Percentiles rank a stretch among this genome's conserved stretches.
phyloP scores from a whole-genome alignment of 2,113 vertebrate genomes.

The Phaethornis superciliosus region DNA sequence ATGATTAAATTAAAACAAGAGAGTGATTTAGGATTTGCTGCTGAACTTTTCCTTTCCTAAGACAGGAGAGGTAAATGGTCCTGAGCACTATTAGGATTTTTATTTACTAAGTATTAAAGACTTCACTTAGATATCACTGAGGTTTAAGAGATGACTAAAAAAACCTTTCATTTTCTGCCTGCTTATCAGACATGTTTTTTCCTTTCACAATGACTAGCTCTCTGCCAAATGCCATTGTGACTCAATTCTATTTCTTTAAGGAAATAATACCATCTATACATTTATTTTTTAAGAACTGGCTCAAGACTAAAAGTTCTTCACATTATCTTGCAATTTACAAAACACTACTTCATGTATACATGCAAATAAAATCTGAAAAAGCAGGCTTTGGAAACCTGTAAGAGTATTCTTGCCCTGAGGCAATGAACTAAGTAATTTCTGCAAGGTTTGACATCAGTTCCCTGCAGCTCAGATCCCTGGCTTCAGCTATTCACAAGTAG shows the following conservation, averaged over 20 bases:
- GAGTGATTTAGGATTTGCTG: neutral
- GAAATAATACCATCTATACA: neutral
- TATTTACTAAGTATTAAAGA: neutral
- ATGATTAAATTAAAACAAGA: neutral
- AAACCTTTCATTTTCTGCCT: neutral
- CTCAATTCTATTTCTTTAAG: neutral
- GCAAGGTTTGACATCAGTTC: neutral
- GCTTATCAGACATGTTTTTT: neutral
- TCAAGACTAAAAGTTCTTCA: neutral
- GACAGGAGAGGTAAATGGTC: neutral
- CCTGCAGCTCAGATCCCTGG: neutral
- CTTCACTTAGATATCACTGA: neutral
- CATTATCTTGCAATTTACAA: neutral
- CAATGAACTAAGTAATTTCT: neutral
- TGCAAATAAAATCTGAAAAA: neutral
- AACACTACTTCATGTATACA: neutral
- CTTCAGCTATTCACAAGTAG: neutral
- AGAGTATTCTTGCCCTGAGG: neutral
- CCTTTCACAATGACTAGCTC: neutral
- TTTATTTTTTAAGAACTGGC: neutral
- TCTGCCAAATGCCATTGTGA: neutral
- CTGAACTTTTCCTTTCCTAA: neutral
- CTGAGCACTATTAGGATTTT: neutral
- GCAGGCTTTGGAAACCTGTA: neutral
- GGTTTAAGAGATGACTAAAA: neutral